Percentiles rank a stretch among this genome's conserved stretches.
These are phyloP conservation scores for Cabera pusaria DNA, from an alignment of 2,888 invertebrate genomes.

Conservation along the genomic window DNA sequence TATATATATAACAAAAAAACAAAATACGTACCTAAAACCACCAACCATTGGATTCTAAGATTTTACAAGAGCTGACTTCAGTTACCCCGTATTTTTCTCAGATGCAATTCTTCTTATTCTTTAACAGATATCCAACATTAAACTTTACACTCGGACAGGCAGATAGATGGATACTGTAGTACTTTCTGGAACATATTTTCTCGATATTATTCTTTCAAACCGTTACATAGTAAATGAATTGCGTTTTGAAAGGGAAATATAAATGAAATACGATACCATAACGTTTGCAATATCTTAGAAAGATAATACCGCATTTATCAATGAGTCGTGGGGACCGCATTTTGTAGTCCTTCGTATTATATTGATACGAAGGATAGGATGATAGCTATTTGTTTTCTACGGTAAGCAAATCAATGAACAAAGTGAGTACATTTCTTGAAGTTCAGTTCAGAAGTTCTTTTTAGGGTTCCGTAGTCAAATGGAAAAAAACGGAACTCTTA, in stretches of 20 bases:
- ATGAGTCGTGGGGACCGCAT: conserved; percentile 15
- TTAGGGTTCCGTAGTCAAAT: no score
- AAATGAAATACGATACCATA: conserved; percentile 23
- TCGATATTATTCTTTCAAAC: conserved; percentile 23
- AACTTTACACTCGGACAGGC: conserved; percentile 16
- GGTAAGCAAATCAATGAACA: no score
- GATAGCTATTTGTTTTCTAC: conserved; percentile 9
- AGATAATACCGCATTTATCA: conserved; percentile 19
- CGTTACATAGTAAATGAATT: conserved; percentile 24
- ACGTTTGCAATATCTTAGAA: conserved; percentile 21
- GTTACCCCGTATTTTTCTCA: background rate
- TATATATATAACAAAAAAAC: no score
- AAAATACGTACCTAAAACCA: no score
- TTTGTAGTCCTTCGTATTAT: conserved; percentile 10
- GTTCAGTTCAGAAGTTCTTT: no score
- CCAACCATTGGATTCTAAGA: no score
- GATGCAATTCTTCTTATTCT: conserved; percentile 4
- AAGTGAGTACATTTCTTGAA: no score
- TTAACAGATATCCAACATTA: conserved; percentile 12
- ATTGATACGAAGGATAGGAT: conserved; percentile 4
- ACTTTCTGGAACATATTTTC: conserved; percentile 19
- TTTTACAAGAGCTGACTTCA: no score
- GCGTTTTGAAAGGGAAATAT: conserved; percentile 25
- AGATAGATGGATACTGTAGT: conserved; percentile 19
- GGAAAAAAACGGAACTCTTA: no score